Conservation (phyloP, 1,140 invertebrate genomes). For the Ridgeia piscesae region DNA sequence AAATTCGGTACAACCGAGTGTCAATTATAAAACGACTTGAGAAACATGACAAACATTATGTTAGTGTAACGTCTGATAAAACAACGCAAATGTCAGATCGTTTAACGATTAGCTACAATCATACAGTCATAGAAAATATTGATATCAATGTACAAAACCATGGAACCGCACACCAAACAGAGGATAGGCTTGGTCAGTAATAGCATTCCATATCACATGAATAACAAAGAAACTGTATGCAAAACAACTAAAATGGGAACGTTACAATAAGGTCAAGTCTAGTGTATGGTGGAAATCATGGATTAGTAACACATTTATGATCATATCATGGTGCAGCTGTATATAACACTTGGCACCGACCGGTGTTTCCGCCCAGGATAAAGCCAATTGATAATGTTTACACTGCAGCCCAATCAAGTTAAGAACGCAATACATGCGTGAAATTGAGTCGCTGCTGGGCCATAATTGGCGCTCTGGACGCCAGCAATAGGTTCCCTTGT, state of each 20-base stretch:
- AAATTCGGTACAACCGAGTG: neutral
- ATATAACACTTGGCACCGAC: neutral
- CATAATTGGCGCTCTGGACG: neutral
- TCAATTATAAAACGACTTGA: neutral
- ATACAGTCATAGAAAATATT: neutral
- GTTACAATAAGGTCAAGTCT: neutral
- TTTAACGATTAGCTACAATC: neutral
- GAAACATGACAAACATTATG: too few relatives aligned
- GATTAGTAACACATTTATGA: neutral
- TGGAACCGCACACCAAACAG: neutral
- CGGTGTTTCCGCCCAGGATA: neutral
- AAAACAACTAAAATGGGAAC: neutral
- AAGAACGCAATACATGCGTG: constrained; percentile 4
- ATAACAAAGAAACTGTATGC: neutral
- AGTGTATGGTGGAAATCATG: neutral
- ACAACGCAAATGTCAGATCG: neutral
- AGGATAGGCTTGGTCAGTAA: neutral
- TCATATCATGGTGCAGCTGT: neutral
- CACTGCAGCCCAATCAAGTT: neutral
- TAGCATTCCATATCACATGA: neutral
- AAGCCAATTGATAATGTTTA: neutral
- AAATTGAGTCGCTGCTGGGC: neutral
- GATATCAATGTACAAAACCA: neutral
- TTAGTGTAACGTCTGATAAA: neutral
- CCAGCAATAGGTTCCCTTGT: neutral